phyloP scores from a whole-genome alignment of 2,888 invertebrate species.

The Lasioglossum leucozonium region DNA sequence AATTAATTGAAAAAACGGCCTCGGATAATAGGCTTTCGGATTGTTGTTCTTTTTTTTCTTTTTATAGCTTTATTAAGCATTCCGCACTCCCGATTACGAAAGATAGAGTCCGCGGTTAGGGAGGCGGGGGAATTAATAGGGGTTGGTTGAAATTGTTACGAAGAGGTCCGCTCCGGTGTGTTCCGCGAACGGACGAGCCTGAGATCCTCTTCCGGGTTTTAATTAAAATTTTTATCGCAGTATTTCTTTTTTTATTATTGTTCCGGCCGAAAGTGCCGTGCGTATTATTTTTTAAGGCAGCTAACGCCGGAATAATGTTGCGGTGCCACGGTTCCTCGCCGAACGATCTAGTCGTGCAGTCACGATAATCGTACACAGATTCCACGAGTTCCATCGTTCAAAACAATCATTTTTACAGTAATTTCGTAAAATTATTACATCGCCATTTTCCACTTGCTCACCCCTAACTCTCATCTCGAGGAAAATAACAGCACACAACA shows the following conservation, averaged over 20 bases:
- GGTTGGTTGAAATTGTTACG: constrained; percentile 17
- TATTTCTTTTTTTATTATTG: background rate
- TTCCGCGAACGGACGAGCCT: background rate
- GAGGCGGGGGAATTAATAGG: constrained; percentile 12
- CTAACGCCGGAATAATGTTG: background rate
- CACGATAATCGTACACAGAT: background rate
- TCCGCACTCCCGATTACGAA: constrained; percentile 14
- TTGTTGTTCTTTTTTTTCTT: constrained; percentile 9
- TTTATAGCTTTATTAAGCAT: constrained; percentile 32
- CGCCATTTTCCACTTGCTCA: background rate
- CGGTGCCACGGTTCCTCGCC: background rate
- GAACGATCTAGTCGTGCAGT: background rate
- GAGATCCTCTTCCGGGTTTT: constrained; percentile 4
- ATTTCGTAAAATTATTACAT: too few relatives aligned
- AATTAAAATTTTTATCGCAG: constrained; percentile 23
- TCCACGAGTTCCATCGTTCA: background rate
- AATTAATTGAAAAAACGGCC: constrained; percentile 42
- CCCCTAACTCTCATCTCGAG: background rate
- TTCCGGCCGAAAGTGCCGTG: background rate
- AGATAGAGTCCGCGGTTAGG: background rate
- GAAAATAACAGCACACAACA: background rate
- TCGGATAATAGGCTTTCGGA: constrained; percentile 35
- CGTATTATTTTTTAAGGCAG: background rate
- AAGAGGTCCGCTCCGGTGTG: background rate
- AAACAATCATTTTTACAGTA: too few relatives aligned